Evolutionary conservation across 2,113 vertebrate genomes (phyloP).

Genomic region (Misgurnus mizolepis): DNA sequence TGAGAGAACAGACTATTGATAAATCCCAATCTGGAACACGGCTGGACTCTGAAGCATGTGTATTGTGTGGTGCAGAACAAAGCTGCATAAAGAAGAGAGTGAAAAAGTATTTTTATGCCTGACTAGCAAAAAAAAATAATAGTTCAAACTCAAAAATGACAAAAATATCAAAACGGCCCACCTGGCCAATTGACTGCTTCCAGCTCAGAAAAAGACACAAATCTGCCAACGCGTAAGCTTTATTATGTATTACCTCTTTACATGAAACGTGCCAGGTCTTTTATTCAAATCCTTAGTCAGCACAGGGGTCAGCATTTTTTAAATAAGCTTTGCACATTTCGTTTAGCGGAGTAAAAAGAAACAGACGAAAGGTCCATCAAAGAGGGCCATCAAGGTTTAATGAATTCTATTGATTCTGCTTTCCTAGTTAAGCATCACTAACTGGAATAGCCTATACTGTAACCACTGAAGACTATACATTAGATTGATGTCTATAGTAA

Average conservation of each 20-base stretch:
- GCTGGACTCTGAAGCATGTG: conserved; percentile 61
- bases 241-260: conserved; percentile 61
- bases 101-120: conserved; percentile 62
- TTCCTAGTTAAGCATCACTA: conserved; percentile 51
- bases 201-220: conserved; percentile 36
- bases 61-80: conserved; percentile 65
- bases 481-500: conserved; percentile 17
- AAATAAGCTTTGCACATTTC: conserved; percentile 39
- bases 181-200: conserved; percentile 33
- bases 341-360: conserved; percentile 58
- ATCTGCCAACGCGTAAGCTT: conserved; percentile 43
- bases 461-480: conserved; percentile 28
- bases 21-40: conserved; percentile 64
- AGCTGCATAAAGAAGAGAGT: conserved; percentile 60
- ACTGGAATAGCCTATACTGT: conserved; percentile 17
- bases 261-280: conserved; percentile 50
- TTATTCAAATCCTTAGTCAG: conserved; percentile 55
- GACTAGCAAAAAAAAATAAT: conserved; percentile 39
- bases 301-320: conserved; percentile 46
- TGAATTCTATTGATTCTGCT: conserved; percentile 60
- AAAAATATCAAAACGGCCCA: conserved; percentile 59
- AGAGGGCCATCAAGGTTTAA: conserved; percentile 56
- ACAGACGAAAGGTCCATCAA: conserved; percentile 44
- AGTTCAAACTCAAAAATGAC: conserved; percentile 52
- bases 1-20: conserved; percentile 50